A percentile compares a stretch with the other conserved stretches of the same genome.
Conservation (phyloP, 2,797 vertebrate species). For the Ibycter americanus region DNA sequence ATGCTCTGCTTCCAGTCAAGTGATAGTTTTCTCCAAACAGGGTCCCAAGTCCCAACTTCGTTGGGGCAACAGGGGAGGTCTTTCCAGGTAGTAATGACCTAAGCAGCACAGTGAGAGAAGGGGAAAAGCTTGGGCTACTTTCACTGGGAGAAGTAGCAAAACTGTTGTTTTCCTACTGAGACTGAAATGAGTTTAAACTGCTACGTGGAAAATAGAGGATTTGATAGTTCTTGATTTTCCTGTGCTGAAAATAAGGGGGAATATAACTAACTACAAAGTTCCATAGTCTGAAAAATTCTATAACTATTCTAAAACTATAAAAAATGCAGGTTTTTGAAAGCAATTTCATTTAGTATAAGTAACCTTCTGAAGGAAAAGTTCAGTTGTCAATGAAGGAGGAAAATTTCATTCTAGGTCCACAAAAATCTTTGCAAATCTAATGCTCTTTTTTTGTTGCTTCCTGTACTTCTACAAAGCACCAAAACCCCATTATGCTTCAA, state of each 20-base stretch:
- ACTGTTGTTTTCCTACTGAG: background rate
- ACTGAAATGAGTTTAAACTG: background rate
- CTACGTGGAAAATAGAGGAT: background rate
- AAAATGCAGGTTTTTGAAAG: background rate
- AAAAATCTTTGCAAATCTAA: background rate
- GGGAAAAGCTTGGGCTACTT: background rate
- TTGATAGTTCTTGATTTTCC: background rate
- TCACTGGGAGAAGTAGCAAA: background rate
- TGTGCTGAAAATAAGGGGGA: background rate
- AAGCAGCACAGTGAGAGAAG: background rate
- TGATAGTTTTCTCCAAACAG: background rate
- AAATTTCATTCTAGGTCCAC: background rate
- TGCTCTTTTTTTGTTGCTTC: background rate
- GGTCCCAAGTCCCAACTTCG: background rate
- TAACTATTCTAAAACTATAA: background rate
- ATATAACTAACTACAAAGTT: background rate
- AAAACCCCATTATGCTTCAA: background rate
- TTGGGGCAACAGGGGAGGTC: background rate
- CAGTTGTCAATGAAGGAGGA: background rate
- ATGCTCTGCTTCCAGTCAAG: background rate
- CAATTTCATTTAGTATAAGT: background rate
- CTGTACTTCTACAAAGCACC: background rate
- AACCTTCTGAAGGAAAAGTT: background rate
- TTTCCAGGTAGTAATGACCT: background rate
- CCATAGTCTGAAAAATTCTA: background rate